Base-by-base conservation (phyloP, 2,888 invertebrate genomes). In the Iselma pallidipennis region DNA sequence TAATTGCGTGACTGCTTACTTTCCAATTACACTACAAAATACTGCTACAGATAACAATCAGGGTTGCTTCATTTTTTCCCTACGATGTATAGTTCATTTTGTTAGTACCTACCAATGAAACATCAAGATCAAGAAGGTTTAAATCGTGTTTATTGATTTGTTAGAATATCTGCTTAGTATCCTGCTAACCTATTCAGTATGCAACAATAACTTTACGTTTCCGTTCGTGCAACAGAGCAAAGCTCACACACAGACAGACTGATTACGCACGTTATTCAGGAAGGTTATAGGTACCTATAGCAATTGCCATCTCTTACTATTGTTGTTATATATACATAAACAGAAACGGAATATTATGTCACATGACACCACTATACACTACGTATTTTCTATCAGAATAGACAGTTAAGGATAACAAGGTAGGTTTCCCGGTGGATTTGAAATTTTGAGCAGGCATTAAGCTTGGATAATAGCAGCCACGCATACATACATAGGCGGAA, bases 391-490 rank as follows among this genome's bases (percentile, higher is more conserved):
- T 66, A 67, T 67, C 63, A 65, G 64, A 61, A 61, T 59, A 57
- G 66, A 66, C 62, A 55, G 66, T 63, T 58, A 60, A 45, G 66
- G 67, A 65, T 64, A 67, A 67, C 65, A 66, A 62, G 69, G 61
- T 65, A 55, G 49, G 52, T 45, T n/a, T 66, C 67, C 61, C 63
- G 49, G 59, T 55, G 63, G 69, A 65, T 56, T 54, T 61, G 64
- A 66, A 68, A 69, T 67, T 67, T 69, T 66, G 65, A 65, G 55
- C 59, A 61, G 59, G 63, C 60, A 69, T 69, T 69, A 69, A 66
- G 52, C 52, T 45, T 54, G 66, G 59, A 62, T 66, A 62, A 61
- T 58, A 58, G 52, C 61, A 59, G 48, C 55, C 62, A 53, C 49
- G 59, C 56, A 66, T 54, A 57, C 45, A n/a, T n/a, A 63, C 50